phyloP scores from a whole-genome alignment of 2,888 invertebrate genomes.

The Andricus curvator region DNA sequence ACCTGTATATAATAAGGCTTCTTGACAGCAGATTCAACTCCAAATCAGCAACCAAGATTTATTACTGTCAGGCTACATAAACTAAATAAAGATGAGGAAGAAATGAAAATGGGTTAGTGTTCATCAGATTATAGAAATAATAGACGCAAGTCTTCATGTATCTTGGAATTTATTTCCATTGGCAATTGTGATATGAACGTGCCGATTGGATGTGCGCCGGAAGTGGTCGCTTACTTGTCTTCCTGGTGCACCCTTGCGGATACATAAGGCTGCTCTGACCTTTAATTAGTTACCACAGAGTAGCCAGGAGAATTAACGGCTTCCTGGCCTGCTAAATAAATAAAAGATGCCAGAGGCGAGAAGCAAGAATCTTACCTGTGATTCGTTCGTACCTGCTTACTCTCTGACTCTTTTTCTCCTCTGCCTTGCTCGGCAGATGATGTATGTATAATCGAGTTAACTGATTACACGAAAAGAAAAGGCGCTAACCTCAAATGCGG shows the following conservation, averaged over 20 bases:
- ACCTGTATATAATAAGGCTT: not conserved
- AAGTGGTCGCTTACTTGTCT: conserved; percentile 67
- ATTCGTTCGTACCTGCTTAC: conserved; percentile 43
- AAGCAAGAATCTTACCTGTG: conserved; percentile 55
- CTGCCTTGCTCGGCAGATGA: conserved; percentile 50
- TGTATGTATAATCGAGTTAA: conserved; percentile 60
- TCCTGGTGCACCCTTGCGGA: conserved; percentile 57
- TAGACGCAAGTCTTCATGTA: not conserved
- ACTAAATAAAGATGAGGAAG: not conserved
- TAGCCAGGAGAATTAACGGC: conserved; percentile 71
- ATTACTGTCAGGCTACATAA: not conserved
- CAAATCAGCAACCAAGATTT: not conserved
- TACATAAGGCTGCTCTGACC: conserved; percentile 67
- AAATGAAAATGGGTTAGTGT: not conserved
- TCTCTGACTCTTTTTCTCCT: conserved; percentile 48
- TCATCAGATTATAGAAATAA: not conserved
- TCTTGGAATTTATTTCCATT: not conserved
- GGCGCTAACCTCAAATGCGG: conserved; percentile 45
- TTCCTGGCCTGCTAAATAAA: conserved; percentile 75
- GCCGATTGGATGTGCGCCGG: conserved; percentile 61
- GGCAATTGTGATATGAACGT: not conserved
- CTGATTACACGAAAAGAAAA: conserved; percentile 67
- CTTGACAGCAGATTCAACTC: not conserved
- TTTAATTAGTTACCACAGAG: conserved; percentile 74
- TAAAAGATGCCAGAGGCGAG: conserved; percentile 65